A percentile compares a stretch with the other conserved stretches of the same genome.
These are phyloP conservation scores for Fregata magnificens DNA, from an alignment of 2,113 vertebrate genomes.

Conservation along the genomic window DNA sequence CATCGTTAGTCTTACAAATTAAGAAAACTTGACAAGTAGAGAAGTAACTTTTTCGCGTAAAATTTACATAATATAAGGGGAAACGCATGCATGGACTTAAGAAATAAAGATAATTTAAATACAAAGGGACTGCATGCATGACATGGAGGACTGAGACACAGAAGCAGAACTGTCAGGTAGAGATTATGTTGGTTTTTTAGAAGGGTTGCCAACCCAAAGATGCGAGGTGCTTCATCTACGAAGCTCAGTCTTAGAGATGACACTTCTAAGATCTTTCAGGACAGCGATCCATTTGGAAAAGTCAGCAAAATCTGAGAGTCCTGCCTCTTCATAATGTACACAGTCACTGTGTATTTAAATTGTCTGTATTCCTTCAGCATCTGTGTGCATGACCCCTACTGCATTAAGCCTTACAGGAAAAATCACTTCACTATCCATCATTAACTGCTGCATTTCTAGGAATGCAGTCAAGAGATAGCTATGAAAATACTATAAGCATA, in stretches of 20 bases:
- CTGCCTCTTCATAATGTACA: background rate
- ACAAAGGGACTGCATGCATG: background rate
- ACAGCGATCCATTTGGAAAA: background rate
- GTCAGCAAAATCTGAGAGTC: background rate
- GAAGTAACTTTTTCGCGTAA: background rate
- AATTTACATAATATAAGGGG: background rate
- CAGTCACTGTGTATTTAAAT: background rate
- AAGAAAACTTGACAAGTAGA: background rate
- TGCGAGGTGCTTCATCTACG: fast-evolving
- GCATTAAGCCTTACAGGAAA: background rate
- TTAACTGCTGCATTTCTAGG: background rate
- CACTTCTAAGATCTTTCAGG: background rate
- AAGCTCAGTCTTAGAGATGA: background rate
- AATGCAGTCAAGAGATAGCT: background rate
- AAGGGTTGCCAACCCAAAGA: background rate
- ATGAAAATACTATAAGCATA: background rate
- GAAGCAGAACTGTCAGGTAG: background rate
- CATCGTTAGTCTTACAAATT: background rate
- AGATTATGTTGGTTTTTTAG: background rate
- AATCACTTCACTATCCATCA: background rate
- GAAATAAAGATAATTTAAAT: background rate
- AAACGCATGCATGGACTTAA: background rate
- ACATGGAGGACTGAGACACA: background rate
- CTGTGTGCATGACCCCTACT: background rate
- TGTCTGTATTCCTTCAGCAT: background rate